Evolutionary conservation across 2,113 vertebrate species (phyloP), one percentile per base, ranked within the genome.

Genomic region (Hucho hucho): DNA sequence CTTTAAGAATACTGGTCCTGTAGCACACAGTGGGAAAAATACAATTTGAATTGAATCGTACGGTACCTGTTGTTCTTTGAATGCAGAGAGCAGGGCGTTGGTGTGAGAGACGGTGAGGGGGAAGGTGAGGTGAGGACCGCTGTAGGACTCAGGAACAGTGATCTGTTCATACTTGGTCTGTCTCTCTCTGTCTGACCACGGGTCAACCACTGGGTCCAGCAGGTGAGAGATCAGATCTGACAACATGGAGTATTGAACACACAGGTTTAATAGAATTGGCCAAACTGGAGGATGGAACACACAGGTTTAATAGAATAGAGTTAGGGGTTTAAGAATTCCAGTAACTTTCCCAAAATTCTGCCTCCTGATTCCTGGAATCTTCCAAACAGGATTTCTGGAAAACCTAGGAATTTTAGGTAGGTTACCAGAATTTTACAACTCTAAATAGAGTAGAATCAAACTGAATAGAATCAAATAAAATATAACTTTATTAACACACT

Each of bases 61-160:
- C 14, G 4, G 65, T 91, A 94, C 97, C 94, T 97, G 93, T 75
- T 95, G 90, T 49, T 96, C 87, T 82, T 94, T 96, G 87, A 98
- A 98, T 49, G 93, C 95, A 25, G 89, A 77, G 80, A 98, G 90
- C 47, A 99, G 95, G 56, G 87, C 46, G 63, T 90, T 91, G 7
- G 95, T 95, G 77, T 98, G 94, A 1, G 89, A 73, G 78, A 89
- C 87, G 0, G 92, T 94, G 70, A 98, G 94, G 16, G 98, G 98
- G 79, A 99, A 99, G 0, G 93, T 93, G 20, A 99, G 89, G 6
- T 87, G 93, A 59, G 97, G 97, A 1, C 98, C 98, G 0, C 59
- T 59, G 82, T 98, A 99, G 3, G 95, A 95, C 13, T 94, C 89
- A 0, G 96, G 93, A 70, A 99, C 84, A 0, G 90, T 76, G 73